These are phyloP conservation scores for Myopa testacea DNA, from an alignment of 2,888 invertebrate species.

Conservation along the genomic window DNA sequence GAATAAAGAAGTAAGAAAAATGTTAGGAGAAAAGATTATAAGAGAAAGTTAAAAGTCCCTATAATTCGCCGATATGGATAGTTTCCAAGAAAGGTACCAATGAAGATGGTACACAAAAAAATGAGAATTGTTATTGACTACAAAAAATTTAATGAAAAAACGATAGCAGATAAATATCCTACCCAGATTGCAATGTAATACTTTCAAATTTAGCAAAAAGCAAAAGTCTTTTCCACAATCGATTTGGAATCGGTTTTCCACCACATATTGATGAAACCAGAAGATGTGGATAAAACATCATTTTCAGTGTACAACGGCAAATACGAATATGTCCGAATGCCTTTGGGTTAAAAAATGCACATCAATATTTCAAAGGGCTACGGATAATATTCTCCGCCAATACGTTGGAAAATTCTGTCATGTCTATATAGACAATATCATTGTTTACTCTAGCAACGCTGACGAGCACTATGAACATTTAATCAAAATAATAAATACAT, in stretches of 20 bases:
- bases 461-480: constrained; percentile 43
- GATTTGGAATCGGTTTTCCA: constrained; percentile 45
- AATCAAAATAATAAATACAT: constrained; percentile 39
- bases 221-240: constrained; percentile 42
- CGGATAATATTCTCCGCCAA: not conserved
- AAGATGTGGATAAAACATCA: constrained; percentile 45
- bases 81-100: constrained; percentile 39
- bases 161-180: constrained; percentile 40
- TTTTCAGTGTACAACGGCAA: constrained; percentile 43
- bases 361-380: too few species aligned
- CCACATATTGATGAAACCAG: constrained; percentile 41
- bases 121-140: constrained; percentile 43
- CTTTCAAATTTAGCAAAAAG: constrained; percentile 39
- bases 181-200: constrained; percentile 40
- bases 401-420: constrained; percentile 46
- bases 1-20: constrained; percentile 36
- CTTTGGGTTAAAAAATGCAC: constrained; percentile 45
- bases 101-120: constrained; percentile 33
- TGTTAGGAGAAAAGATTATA: constrained; percentile 35
- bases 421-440: constrained; percentile 50
- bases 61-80: constrained; percentile 40
- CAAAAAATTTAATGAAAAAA: constrained; percentile 41
- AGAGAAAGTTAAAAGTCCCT: constrained; percentile 31
- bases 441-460: constrained; percentile 43
- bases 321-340: constrained; percentile 41